These are phyloP conservation scores for Orchesella flavescens DNA, from an alignment of 2,888 invertebrate species.

Conservation along the genomic window DNA sequence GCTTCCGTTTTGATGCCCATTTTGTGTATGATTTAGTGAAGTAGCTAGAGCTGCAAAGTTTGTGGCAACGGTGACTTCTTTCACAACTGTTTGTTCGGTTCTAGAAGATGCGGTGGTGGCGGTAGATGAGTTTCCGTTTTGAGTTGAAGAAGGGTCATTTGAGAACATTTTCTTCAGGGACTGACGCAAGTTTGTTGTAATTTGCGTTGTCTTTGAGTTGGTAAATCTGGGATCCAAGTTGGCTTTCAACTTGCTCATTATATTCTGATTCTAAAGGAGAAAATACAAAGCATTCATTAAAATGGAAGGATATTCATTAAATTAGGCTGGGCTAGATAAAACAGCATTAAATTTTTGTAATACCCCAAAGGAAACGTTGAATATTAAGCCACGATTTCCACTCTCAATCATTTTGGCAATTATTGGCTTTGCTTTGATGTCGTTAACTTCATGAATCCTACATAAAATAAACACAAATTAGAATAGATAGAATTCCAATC, in stretches of 20 bases:
- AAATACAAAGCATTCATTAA: background rate
- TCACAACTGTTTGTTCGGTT: slow-evolving; percentile 35
- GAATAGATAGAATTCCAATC: no score
- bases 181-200: slow-evolving; percentile 54
- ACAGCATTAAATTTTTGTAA: background rate
- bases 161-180: slow-evolving; percentile 59
- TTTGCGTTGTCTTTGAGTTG: slow-evolving; percentile 60
- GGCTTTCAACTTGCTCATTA: slow-evolving; percentile 63
- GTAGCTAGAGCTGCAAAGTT: slow-evolving; percentile 54
- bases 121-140: slow-evolving; percentile 12
- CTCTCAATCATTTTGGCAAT: slow-evolving; percentile 60
- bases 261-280: slow-evolving; percentile 52
- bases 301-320: background rate
- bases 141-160: background rate
- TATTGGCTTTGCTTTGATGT: slow-evolving; percentile 56
- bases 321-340: background rate
- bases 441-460: slow-evolving; percentile 60
- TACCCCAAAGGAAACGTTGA: slow-evolving; percentile 55
- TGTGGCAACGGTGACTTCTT: slow-evolving; percentile 33
- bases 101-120: slow-evolving; percentile 11
- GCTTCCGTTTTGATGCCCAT: background rate
- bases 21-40: slow-evolving; percentile 27
- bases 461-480: slow-evolving; percentile 1
- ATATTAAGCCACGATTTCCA: slow-evolving; percentile 42
- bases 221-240: slow-evolving; percentile 61